Evolutionary conservation across 2,113 vertebrate species (phyloP).

Genomic region (Syrmaticus mikado): DNA sequence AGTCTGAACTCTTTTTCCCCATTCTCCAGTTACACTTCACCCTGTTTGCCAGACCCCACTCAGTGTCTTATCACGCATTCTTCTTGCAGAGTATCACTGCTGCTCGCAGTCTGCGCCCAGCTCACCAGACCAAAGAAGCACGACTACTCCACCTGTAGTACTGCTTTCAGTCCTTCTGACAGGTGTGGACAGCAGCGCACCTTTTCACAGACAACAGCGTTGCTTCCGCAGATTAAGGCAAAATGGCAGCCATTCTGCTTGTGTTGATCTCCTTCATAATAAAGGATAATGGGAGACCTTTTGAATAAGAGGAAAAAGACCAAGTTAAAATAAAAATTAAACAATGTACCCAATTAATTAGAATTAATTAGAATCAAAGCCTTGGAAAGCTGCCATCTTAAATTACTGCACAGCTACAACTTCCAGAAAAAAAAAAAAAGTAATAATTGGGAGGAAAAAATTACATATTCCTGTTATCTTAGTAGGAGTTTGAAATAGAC

Average conservation of each 20-base stretch:
- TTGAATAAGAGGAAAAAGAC: slow-evolving; percentile 6
- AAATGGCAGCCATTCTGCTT: slow-evolving; percentile 34
- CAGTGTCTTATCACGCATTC: neutral
- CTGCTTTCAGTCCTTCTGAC: neutral
- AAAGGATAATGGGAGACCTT: neutral
- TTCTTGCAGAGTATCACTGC: neutral
- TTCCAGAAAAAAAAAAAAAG: slow-evolving; percentile 8
- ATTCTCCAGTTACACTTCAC: neutral
- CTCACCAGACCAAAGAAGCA: neutral
- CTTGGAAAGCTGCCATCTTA: slow-evolving; percentile 34
- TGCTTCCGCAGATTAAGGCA: neutral
- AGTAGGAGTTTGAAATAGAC: neutral
- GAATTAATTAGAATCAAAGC: no score
- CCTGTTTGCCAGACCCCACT: neutral
- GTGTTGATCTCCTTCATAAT: slow-evolving; percentile 51
- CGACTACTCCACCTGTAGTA: accelerated
- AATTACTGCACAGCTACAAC: slow-evolving; percentile 18
- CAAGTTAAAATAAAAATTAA: slow-evolving; percentile 34
- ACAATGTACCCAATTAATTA: slow-evolving; percentile 44
- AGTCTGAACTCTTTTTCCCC: neutral
- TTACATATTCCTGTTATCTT: neutral
- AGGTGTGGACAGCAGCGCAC: neutral
- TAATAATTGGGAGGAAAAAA: neutral
- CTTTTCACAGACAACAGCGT: neutral
- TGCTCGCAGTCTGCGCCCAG: neutral